Conservation (phyloP, 2,888 invertebrate species). For the Cabera pusaria region DNA sequence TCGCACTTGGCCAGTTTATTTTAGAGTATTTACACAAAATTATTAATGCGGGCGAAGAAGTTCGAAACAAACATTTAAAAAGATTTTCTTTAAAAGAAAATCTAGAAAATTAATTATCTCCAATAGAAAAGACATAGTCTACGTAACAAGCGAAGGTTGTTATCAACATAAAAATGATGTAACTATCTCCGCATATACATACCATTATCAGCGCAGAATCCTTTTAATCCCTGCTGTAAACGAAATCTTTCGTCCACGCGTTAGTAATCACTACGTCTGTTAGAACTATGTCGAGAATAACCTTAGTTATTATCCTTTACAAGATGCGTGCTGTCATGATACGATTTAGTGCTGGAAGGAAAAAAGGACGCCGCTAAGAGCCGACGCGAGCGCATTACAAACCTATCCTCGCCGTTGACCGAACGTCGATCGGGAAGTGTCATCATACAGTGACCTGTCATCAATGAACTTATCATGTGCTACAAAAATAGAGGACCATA, state of each 20-base stretch:
- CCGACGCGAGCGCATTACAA: constrained; percentile 68
- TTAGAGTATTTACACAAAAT: no score
- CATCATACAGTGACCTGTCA: no score
- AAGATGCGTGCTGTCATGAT: constrained; percentile 73
- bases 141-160: constrained; percentile 29
- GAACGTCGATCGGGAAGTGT: constrained; percentile 71
- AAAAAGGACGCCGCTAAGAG: constrained; percentile 69
- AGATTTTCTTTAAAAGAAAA: no score
- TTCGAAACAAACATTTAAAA: no score
- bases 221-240: constrained; percentile 75
- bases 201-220: constrained; percentile 71
- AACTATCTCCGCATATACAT: constrained; percentile 53
- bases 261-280: constrained; percentile 59
- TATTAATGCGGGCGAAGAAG: no score
- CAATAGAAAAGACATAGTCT: constrained; percentile 5
- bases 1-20: no score
- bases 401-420: constrained; percentile 60
- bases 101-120: constrained; percentile 2
- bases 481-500: constrained; percentile 41
- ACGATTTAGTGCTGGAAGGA: constrained; percentile 73
- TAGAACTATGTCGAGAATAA: constrained; percentile 67
- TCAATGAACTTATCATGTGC: constrained; percentile 52
- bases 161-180: constrained; percentile 60
- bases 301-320: constrained; percentile 81
- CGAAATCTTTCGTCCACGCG: constrained; percentile 71